A percentile compares a stretch with the other conserved stretches of the same genome.
phyloP scores from a whole-genome alignment of 2,113 vertebrate genomes.

The Phrynocephalus versicolor region DNA sequence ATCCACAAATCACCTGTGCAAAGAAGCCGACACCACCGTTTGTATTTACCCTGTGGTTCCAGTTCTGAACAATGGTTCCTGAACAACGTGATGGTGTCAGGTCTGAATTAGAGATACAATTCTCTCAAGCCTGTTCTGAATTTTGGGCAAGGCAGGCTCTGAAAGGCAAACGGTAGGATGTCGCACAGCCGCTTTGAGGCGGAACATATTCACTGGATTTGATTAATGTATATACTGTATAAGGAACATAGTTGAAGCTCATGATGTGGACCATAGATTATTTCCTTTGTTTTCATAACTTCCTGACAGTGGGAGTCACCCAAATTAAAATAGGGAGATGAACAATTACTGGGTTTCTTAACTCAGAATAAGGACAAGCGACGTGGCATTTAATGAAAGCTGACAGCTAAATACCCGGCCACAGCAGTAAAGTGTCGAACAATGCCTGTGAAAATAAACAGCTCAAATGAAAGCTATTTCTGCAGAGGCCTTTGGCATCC shows the following conservation, averaged over 20 bases:
- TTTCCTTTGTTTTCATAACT: constrained; percentile 61
- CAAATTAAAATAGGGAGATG: constrained; percentile 60
- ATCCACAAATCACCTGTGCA: neutral
- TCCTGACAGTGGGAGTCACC: constrained; percentile 29
- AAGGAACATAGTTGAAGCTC: constrained; percentile 41
- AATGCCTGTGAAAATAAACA: constrained; percentile 76
- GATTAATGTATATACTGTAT: constrained; percentile 27
- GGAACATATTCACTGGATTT: neutral
- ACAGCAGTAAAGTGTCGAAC: constrained; percentile 69
- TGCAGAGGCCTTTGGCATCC: constrained; percentile 65
- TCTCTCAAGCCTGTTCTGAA: neutral
- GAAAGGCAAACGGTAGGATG: neutral
- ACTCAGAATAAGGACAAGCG: constrained; percentile 56
- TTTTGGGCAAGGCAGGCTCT: neutral
- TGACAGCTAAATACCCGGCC: constrained; percentile 74
- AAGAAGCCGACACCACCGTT: neutral
- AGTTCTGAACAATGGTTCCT: neutral
- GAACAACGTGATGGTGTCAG: too few species aligned
- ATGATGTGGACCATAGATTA: constrained; percentile 39
- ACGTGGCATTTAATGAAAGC: constrained; percentile 66
- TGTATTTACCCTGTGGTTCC: neutral
- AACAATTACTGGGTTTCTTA: constrained; percentile 56
- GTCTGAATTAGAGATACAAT: neutral
- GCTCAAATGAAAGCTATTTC: constrained; percentile 71
- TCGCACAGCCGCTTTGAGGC: neutral